phyloP scores from a whole-genome alignment of 2,888 invertebrate species.

The Liopterus haemorrhoidalis region DNA sequence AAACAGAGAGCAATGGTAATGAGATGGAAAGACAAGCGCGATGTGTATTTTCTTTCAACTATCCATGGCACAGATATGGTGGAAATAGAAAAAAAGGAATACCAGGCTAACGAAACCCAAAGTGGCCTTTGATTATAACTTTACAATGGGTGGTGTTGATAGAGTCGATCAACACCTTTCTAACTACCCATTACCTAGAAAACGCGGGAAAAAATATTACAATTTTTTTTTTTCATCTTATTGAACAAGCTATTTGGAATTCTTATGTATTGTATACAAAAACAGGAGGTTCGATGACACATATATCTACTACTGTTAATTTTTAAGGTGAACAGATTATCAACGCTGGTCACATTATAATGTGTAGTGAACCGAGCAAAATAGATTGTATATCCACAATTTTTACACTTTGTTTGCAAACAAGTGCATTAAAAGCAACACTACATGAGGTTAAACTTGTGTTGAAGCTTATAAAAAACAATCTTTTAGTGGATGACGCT shows the following conservation, averaged over 20 bases:
- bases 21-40: constrained; percentile 26
- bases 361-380: too few species aligned
- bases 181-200: constrained; percentile 22
- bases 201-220: constrained; percentile 27
- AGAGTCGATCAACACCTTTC: constrained; percentile 26
- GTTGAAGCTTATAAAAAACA: too few species aligned
- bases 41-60: too few species aligned
- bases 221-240: constrained; percentile 27
- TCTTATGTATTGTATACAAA: constrained; percentile 23
- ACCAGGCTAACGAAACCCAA: constrained; percentile 18
- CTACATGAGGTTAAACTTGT: too few species aligned
- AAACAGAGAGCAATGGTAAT: constrained; percentile 27
- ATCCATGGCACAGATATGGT: constrained; percentile 22
- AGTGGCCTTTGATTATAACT: constrained; percentile 26
- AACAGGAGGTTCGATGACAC: constrained; percentile 5
- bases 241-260: constrained; percentile 27
- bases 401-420: too few species aligned
- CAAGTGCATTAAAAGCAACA: too few species aligned
- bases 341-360: too few species aligned
- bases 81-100: constrained; percentile 11
- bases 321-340: too few species aligned
- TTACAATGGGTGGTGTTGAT: too few species aligned
- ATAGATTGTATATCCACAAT: too few species aligned
- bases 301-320: too few species aligned
- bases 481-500: too few species aligned